Conservation (phyloP, 1,140 invertebrate species). For the Orussus abietinus region DNA sequence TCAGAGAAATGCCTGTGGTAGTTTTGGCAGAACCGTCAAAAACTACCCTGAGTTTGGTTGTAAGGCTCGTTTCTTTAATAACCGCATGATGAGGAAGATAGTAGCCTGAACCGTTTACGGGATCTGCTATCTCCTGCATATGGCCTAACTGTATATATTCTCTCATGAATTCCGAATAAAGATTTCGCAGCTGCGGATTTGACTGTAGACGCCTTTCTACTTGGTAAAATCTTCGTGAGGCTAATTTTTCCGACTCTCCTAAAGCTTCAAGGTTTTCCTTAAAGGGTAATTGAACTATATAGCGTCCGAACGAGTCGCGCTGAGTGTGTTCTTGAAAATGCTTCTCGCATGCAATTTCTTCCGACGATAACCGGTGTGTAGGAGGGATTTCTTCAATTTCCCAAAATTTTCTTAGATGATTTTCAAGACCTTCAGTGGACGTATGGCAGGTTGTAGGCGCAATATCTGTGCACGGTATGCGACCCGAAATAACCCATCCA, state of each 20-base stretch:
- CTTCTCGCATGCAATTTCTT: conserved; percentile 18
- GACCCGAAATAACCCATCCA: conserved; percentile 24
- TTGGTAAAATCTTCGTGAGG: conserved; percentile 19
- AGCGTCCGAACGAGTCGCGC: conserved; percentile 18
- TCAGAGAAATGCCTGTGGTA: too few species aligned
- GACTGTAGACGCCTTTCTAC: conserved; percentile 21
- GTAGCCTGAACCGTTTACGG: too few species aligned
- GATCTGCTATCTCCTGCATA: too few species aligned
- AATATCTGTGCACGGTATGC: background rate
- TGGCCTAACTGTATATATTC: conserved; percentile 26
- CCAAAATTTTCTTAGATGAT: conserved; percentile 24
- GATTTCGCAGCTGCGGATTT: conserved; percentile 14
- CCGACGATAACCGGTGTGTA: conserved; percentile 6
- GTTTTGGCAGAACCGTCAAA: too few species aligned
- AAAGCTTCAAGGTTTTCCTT: conserved; percentile 11
- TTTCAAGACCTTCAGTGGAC: background rate
- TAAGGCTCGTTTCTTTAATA: too few species aligned
- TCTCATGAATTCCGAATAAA: conserved; percentile 29
- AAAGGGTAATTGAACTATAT: conserved; percentile 25
- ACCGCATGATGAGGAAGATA: too few species aligned
- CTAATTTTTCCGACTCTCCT: conserved; percentile 16
- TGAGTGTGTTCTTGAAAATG: conserved; percentile 19
- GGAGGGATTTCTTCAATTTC: conserved; percentile 25
- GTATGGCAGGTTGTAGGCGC: conserved; percentile 1
- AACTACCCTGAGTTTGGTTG: too few species aligned